Percentiles rank a stretch among this genome's conserved stretches.
These are phyloP conservation scores for Yponomeuta plumbellus DNA, from an alignment of 2,888 invertebrate species.

Conservation along the genomic window DNA sequence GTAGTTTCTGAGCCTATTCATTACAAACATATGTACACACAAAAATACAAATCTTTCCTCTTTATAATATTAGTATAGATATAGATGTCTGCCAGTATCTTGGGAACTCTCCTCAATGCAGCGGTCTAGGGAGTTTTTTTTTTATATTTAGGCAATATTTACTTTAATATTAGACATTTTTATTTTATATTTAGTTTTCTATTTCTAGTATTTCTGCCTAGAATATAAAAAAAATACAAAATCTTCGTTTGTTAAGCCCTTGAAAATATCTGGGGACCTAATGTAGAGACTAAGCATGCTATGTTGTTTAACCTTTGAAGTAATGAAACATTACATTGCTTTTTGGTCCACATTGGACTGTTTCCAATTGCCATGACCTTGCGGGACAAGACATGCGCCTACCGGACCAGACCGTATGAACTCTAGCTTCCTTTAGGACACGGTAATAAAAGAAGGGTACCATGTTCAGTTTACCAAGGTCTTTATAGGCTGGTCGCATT, in stretches of 20 bases:
- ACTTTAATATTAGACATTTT: too few relatives aligned
- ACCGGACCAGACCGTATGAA: background rate
- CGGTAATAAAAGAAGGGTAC: background rate
- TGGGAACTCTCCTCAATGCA: too few relatives aligned
- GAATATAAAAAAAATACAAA: too few relatives aligned
- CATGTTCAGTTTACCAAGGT: background rate
- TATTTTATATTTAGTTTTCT: too few relatives aligned
- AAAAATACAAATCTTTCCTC: too few relatives aligned
- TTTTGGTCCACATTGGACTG: background rate
- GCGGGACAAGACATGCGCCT: background rate
- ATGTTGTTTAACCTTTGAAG: background rate
- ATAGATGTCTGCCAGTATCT: too few relatives aligned
- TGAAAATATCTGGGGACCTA: background rate
- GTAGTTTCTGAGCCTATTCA: too few relatives aligned
- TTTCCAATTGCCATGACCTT: background rate
- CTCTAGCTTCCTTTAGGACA: background rate
- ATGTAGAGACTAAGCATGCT: background rate
- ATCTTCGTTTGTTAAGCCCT: background rate
- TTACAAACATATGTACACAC: too few relatives aligned
- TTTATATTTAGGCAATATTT: too few relatives aligned
- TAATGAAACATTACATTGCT: constrained; percentile 1
- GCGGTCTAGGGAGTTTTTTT: too few relatives aligned
- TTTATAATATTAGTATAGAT: too few relatives aligned
- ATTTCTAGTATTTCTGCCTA: too few relatives aligned
- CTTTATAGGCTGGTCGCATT: background rate